Base-by-base conservation (phyloP, 2,888 invertebrate species). In the Bembecia ichneumoniformis region DNA sequence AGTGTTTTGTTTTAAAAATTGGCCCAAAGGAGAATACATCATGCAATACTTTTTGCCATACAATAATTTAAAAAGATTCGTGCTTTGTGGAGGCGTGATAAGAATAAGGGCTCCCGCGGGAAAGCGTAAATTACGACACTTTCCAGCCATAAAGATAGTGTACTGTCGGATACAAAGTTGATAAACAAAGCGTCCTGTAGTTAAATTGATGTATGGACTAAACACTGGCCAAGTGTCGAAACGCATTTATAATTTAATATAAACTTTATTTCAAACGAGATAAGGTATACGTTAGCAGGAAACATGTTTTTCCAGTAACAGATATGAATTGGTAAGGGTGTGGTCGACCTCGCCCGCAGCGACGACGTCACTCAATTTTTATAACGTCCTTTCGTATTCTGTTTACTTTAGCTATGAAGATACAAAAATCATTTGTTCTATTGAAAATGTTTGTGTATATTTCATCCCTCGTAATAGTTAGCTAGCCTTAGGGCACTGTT, bases 121-220 rank as follows among this genome's bases (percentile, higher is more conserved):
- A 56, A 58, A 56, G 56, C 59, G 63, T 64, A 67, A 66, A 68
- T 66, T 60, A 62, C 58, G 61, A 54, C 55, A 59, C 60, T 63
- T 62, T 57, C 58, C 59, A 58, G 49, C 56, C 64, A 64, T 68
- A 67, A 68, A 68, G 68, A 71, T 71, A 66, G 62, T 62, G 55
- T 61, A 56, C 57, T 57, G 57, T 61, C 58, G 62, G 63, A 64
- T 62, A 66, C 60, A 64, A 63, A 64, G 66, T 68, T 71, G 69
- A 71, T 69, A 71, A 68, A 71, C 64, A 68, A 62, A 63, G 64
- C 58, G 56, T 59, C 58, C 57, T 58, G 58, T 60, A 63, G 64
- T 70, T 66, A 70, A 68, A 65, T 66, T 71, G 71, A 71, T 66
- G 61, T 64, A 68, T 68, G 61, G 61, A 57, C 58, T 55, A 55